Base-by-base conservation (phyloP, 2,888 invertebrate species). In the Caenorhabditis sinica region DNA sequence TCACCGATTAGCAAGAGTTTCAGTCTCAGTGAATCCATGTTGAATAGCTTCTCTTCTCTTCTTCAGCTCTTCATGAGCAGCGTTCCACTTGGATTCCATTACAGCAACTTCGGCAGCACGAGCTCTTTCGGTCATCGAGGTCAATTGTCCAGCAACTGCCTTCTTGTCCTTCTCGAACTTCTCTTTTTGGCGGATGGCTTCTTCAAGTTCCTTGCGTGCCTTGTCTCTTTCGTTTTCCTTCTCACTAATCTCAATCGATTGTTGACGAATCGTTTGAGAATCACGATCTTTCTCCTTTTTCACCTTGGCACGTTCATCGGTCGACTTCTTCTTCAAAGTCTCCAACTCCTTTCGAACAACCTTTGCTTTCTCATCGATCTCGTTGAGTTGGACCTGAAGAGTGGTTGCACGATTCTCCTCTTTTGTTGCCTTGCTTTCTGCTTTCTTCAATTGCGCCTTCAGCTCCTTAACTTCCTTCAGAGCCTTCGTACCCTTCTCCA, bases 291-390 rank as follows among this genome's bases (percentile, higher is more conserved):
- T 81, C 56, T 89, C 88, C 68, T 87, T 87, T 53, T 86, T 89
- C 13, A 73, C 51, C 80, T 87, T 87, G 11, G 75, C 60, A 40
- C 86, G 77, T 58, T 89, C 89, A 30, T 89, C 89, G 3, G 80
- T 72, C 9, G 83, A 73, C 82, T 88, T 88, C 84, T 89, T 89
- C 75, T 89, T 88, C 60, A 88, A 43, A 25, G 80, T 72, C 43
- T 89, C 89, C 43, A 87, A 45, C 30, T 89, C 88, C 61, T 86
- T 88, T 53, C 76, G 77, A 20, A 81, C n/a, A 15, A 68, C 40
- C 68, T 89, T 88, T 15, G 82, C 23, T 33, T 87, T 86, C 61
- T 89, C 88, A n/a, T 89, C 89, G 20, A 85, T 36, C 0, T 89
- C 88, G 23, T 83, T 83, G 33, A 84, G 49, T 51, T 86, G 84